These are phyloP conservation scores for Equus quagga DNA, from an alignment of 2,113 vertebrate genomes.

Conservation along the genomic window DNA sequence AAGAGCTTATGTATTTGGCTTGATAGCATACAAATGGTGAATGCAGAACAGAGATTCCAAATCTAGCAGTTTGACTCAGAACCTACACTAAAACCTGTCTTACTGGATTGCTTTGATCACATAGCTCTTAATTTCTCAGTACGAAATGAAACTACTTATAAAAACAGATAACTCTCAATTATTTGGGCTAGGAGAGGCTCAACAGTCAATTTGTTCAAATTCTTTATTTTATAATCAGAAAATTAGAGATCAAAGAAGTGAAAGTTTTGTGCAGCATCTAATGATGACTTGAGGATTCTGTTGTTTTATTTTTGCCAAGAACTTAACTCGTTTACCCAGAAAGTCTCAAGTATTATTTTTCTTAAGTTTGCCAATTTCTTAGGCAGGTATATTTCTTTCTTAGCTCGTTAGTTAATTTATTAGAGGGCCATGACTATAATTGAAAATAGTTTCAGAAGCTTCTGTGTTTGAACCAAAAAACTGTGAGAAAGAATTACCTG, in stretches of 20 bases:
- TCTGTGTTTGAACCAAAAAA: background rate
- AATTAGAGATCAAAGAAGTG: background rate
- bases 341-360: background rate
- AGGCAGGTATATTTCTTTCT: background rate
- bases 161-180: background rate
- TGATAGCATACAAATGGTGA: background rate
- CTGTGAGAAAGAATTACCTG: slow-evolving; percentile 88
- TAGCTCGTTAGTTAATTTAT: background rate
- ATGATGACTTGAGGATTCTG: background rate
- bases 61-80: background rate
- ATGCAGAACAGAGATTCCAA: background rate
- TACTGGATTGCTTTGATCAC: background rate
- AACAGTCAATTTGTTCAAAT: background rate
- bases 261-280: background rate
- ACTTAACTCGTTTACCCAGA: background rate
- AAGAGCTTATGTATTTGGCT: background rate
- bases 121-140: background rate
- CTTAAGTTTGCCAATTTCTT: background rate
- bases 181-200: background rate
- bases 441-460: background rate
- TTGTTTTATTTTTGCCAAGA: background rate
- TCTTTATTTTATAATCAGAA: background rate
- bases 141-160: background rate
- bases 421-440: background rate
- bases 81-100: background rate